Percentiles rank a stretch among this genome's conserved stretches.
Evolutionary conservation across 23 tunicate genomes (phyloP).

Genomic region (Halocynthia aurantium): DNA sequence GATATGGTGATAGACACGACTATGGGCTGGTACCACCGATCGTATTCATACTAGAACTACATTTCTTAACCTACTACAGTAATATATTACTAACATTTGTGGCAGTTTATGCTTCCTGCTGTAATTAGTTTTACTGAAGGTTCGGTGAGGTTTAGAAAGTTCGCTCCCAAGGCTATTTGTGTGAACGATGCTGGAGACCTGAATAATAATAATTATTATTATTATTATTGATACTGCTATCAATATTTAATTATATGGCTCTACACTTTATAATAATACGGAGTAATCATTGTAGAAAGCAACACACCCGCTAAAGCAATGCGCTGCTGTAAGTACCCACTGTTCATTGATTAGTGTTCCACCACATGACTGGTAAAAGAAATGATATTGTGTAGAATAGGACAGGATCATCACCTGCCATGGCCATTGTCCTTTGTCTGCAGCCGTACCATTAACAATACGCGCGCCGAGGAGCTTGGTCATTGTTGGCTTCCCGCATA

Average conservation of each 20-base stretch:
- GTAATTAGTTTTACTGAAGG: constrained; percentile 13
- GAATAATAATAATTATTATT: background rate
- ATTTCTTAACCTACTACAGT: no score
- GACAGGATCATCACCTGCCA: constrained; percentile 58
- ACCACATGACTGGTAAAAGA: constrained; percentile 57
- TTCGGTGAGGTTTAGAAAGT: background rate
- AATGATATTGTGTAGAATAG: background rate
- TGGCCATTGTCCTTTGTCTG: constrained; percentile 67
- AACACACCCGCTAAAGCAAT: constrained; percentile 40
- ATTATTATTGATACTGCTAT: background rate
- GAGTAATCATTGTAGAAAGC: no score
- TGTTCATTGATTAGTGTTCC: constrained; percentile 80
- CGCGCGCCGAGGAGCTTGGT: background rate
- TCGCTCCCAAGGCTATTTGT: constrained; percentile 13
- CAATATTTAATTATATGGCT: background rate
- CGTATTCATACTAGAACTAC: no score
- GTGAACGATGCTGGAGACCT: constrained; percentile 19
- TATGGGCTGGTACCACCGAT: no score
- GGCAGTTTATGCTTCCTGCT: constrained; percentile 4
- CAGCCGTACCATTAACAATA: constrained; percentile 57
- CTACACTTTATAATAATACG: no score
- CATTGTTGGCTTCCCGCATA: background rate
- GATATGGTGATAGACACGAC: no score
- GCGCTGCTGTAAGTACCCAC: constrained; percentile 93
- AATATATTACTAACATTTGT: constrained; percentile 5